Evolutionary conservation across 2,888 invertebrate genomes (phyloP).

Genomic region (Hirtodrosophila trivittata): DNA sequence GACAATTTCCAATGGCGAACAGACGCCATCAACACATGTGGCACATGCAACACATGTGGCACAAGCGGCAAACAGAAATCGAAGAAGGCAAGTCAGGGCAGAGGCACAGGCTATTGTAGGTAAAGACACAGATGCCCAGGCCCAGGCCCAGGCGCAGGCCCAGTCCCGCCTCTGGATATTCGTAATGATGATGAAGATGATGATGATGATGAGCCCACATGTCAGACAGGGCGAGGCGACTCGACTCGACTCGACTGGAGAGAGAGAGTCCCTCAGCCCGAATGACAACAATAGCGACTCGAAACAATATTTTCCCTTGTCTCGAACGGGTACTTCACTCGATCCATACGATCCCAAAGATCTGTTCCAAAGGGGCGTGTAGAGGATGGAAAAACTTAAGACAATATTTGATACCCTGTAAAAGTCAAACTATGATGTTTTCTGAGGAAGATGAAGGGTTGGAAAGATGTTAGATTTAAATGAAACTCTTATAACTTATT

Average conservation of each 20-base stretch:
- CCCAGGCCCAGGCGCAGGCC: conserved; percentile 21
- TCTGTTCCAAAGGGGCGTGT: conserved; percentile 31
- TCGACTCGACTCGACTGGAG: background rate
- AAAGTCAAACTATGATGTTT: background rate
- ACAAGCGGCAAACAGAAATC: conserved; percentile 41
- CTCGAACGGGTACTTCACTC: conserved; percentile 34
- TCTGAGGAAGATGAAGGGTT: too few relatives aligned
- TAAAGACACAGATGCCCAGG: conserved; percentile 7
- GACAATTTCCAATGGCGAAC: conserved; percentile 19
- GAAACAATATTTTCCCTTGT: conserved; percentile 81
- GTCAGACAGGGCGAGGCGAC: conserved; percentile 38
- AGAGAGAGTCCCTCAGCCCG: conserved; percentile 35
- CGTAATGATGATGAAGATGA: conserved; percentile 4
- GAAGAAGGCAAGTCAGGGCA: too few relatives aligned
- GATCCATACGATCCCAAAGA: conserved; percentile 4
- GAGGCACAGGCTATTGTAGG: conserved; percentile 37
- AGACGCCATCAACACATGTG: conserved; percentile 34
- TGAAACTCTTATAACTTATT: too few relatives aligned
- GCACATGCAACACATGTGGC: conserved; percentile 75
- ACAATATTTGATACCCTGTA: conserved; percentile 41
- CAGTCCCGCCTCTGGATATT: conserved; percentile 40
- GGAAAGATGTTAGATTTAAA: too few relatives aligned
- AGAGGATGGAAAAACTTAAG: conserved; percentile 11
- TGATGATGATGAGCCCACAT: conserved; percentile 53
- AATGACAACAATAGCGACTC: conserved; percentile 65